Evolutionary conservation across 2,888 invertebrate genomes (phyloP).

Genomic region (Anorthoa munda): DNA sequence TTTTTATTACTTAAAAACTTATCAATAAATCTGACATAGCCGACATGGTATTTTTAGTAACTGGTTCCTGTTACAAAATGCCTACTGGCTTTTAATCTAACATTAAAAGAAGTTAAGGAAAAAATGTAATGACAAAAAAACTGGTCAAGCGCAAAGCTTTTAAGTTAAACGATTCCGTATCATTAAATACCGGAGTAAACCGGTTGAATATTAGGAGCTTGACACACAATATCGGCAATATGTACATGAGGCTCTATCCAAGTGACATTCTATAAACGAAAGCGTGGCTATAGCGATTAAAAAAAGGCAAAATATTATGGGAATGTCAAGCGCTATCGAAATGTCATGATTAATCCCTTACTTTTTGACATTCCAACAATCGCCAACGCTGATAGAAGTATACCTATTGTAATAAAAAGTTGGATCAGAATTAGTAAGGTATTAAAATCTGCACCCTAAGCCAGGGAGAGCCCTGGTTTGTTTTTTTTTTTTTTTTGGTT

Average conservation of each 20-base stretch:
- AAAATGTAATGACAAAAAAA: constrained; percentile 16
- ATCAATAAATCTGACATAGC: constrained; percentile 24
- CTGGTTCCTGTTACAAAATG: constrained; percentile 31
- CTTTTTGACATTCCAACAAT: no score
- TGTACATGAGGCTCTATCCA: background rate
- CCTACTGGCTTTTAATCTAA: constrained; percentile 26
- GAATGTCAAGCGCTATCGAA: no score
- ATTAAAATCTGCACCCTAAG: no score
- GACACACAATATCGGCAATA: background rate
- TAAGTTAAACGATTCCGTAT: constrained; percentile 21
- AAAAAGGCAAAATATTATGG: no score
- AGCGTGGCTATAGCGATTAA: no score
- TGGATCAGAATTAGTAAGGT: background rate
- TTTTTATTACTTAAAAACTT: constrained; percentile 7
- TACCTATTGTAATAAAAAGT: background rate
- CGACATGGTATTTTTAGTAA: constrained; percentile 13
- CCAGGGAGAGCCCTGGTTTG: no score
- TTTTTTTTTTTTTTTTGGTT: no score
- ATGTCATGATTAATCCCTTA: no score
- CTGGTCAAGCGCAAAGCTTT: constrained; percentile 12
- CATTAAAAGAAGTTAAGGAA: constrained; percentile 13
- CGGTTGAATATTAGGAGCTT: background rate
- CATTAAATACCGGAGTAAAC: background rate
- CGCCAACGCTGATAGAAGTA: no score
- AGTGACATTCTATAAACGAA: no score